Conservation (phyloP, 2,888 invertebrate genomes). For the Anaspis maculata region DNA sequence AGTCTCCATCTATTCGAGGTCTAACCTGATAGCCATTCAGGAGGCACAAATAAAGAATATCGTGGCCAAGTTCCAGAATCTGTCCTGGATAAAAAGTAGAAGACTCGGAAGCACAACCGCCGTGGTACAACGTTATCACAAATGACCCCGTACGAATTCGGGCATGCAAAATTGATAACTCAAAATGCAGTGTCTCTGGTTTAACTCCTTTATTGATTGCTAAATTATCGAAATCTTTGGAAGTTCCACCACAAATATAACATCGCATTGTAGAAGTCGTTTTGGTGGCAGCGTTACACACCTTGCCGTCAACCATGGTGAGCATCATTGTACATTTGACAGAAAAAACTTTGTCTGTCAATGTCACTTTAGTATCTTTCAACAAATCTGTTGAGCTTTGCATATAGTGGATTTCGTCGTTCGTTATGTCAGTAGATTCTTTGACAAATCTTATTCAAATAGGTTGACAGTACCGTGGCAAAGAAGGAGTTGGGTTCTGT, state of each 20-base stretch:
- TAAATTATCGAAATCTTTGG: constrained; percentile 13
- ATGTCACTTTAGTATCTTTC: neutral
- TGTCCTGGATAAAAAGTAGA: no score
- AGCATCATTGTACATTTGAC: no score
- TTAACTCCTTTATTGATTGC: constrained; percentile 6
- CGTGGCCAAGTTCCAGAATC: no score
- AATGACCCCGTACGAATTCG: no score
- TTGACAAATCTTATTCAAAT: constrained; percentile 24
- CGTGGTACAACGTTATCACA: no score
- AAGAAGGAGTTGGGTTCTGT: constrained; percentile 27
- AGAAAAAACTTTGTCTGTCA: constrained; percentile 9
- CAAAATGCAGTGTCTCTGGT: constrained; percentile 9
- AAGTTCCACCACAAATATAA: constrained; percentile 15
- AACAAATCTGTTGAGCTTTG: no score
- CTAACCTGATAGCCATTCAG: no score
- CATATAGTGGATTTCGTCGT: constrained; percentile 21
- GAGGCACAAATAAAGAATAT: no score
- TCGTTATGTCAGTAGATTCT: constrained; percentile 22
- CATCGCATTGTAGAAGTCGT: constrained; percentile 21
- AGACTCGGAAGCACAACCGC: no score
- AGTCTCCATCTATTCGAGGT: no score
- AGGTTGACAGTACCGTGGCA: constrained; percentile 25
- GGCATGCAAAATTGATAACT: constrained; percentile 17
- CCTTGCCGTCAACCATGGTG: constrained; percentile 26
- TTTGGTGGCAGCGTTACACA: constrained; percentile 23